Evolutionary conservation across 2,113 vertebrate genomes (phyloP).

Genomic region (Nyctereutes procyonoides): DNA sequence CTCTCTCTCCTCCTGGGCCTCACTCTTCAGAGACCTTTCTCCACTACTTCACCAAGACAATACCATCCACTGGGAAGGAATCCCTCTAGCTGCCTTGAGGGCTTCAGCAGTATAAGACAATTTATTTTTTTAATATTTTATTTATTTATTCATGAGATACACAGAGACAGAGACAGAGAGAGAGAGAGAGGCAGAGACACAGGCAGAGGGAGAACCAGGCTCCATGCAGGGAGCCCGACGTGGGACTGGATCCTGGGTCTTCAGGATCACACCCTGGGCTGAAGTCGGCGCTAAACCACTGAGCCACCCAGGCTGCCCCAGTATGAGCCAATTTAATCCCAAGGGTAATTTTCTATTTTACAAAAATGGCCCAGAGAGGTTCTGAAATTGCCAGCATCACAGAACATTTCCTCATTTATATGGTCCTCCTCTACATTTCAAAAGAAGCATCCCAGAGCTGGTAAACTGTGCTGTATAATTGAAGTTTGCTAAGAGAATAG

Average conservation of each 20-base stretch:
- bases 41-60: not conserved
- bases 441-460: not conserved
- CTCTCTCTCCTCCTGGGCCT: not conserved
- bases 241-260: too few relatives aligned
- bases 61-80: rapidly evolving
- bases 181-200: too few relatives aligned
- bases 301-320: too few relatives aligned
- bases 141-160: too few relatives aligned
- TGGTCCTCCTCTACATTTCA: not conserved
- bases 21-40: not conserved
- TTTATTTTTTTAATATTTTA: too few relatives aligned
- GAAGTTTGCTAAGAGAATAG: not conserved
- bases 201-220: too few relatives aligned
- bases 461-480: not conserved
- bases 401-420: not conserved
- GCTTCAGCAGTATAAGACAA: rapidly evolving
- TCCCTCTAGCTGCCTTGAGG: not conserved
- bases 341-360: not conserved
- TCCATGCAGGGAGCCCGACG: too few relatives aligned
- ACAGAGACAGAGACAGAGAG: too few relatives aligned
- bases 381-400: not conserved
- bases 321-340: not conserved
- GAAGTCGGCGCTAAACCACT: too few relatives aligned
- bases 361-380: not conserved
- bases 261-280: too few relatives aligned